A percentile compares a stretch with the other conserved stretches of the same genome.
These are phyloP conservation scores for Rhagonycha fulva DNA, from an alignment of 2,888 invertebrate genomes.

Conservation along the genomic window DNA sequence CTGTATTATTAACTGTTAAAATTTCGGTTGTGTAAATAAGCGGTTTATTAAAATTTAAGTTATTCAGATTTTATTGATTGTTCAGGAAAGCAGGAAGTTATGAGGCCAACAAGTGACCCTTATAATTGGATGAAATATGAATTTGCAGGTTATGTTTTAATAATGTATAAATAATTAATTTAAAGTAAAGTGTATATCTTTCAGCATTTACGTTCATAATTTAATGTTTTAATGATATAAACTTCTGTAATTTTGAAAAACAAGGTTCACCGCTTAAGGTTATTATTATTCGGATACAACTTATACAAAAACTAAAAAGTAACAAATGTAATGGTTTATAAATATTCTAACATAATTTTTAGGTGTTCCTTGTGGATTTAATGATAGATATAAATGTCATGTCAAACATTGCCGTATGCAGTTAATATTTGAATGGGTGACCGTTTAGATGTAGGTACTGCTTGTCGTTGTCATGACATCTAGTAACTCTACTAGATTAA, in stretches of 20 bases:
- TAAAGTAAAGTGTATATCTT: background rate
- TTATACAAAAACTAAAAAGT: too few species aligned
- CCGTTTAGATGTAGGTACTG: too few species aligned
- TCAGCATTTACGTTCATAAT: background rate
- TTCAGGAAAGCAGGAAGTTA: background rate
- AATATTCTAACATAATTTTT: too few species aligned
- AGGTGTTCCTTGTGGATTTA: too few species aligned
- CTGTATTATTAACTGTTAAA: background rate
- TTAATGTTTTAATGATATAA: background rate
- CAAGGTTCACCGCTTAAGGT: background rate
- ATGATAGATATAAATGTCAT: too few species aligned
- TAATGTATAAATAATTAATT: slow-evolving; percentile 1
- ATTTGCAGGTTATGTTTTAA: slow-evolving; percentile 1
- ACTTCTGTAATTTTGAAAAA: background rate
- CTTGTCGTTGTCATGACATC: too few species aligned
- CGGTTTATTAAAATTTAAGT: background rate
- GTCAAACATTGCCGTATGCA: too few species aligned
- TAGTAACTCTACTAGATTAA: too few species aligned
- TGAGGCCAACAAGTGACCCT: slow-evolving; percentile 1
- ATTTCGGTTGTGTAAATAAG: background rate
- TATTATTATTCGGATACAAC: background rate
- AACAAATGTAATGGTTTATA: too few species aligned
- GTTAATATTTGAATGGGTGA: too few species aligned
- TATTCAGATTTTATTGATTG: slow-evolving; percentile 3
- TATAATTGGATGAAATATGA: background rate